phyloP scores from a whole-genome alignment of 2,797 vertebrate genomes.

The Scolopax rusticola region DNA sequence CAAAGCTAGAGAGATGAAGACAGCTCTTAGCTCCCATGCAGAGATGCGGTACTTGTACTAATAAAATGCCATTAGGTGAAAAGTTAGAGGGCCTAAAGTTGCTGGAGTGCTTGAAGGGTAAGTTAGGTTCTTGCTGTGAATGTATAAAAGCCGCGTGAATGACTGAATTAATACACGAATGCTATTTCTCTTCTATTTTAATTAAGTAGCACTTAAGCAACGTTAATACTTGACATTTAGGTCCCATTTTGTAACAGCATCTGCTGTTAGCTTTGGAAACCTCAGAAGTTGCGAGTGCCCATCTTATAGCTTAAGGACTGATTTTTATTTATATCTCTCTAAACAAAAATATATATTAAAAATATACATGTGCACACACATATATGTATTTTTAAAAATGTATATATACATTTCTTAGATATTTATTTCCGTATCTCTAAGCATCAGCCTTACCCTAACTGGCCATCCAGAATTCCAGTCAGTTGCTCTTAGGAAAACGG shows the following conservation, averaged over 20 bases:
- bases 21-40: background rate
- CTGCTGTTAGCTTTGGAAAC: background rate
- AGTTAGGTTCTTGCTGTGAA: background rate
- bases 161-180: background rate
- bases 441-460: background rate
- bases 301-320: background rate
- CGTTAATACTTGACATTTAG: conserved; percentile 36
- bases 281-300: background rate
- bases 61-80: background rate
- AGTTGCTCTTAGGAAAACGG: accelerated
- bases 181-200: conserved; percentile 4
- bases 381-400: too few relatives aligned
- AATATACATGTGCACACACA: background rate
- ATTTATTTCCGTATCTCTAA: background rate
- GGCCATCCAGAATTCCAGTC: background rate
- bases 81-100: background rate
- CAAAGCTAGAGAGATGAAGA: background rate
- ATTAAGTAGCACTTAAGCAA: conserved; percentile 15
- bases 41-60: background rate
- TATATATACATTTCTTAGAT: background rate
- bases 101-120: background rate
- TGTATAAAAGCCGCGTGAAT: background rate
- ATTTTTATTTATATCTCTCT: background rate
- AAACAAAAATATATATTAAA: background rate
- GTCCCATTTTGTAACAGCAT: background rate